Evolutionary conservation across 2,888 invertebrate species (phyloP).

Genomic region (Cheilosia impressa): DNA sequence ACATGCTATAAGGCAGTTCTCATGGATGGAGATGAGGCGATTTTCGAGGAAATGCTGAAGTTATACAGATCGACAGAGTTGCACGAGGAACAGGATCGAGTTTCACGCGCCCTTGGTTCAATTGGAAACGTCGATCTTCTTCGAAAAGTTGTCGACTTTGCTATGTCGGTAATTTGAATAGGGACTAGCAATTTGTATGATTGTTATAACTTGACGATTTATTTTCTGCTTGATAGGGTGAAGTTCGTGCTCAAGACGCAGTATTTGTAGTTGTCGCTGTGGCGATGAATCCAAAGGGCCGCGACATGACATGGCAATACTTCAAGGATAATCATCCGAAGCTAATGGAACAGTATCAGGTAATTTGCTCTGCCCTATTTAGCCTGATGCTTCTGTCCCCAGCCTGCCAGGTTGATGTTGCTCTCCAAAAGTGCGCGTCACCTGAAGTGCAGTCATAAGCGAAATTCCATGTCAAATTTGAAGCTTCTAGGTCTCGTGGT

Average conservation of each 20-base stretch:
- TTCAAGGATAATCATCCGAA: slow-evolving; percentile 93
- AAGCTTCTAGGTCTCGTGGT: neutral
- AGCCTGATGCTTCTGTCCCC: too few relatives aligned
- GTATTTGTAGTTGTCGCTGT: slow-evolving; percentile 95
- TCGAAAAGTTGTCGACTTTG: slow-evolving; percentile 90
- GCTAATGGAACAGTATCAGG: slow-evolving; percentile 91
- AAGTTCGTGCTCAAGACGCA: slow-evolving; percentile 96
- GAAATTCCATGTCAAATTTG: neutral
- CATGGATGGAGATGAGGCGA: slow-evolving; percentile 87
- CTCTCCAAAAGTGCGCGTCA: neutral
- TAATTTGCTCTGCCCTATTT: slow-evolving; percentile 77
- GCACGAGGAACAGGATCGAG: slow-evolving; percentile 96
- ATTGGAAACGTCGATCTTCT: slow-evolving; percentile 89
- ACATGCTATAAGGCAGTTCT: slow-evolving; percentile 94
- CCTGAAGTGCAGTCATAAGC: too few relatives aligned
- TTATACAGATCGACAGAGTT: slow-evolving; percentile 93
- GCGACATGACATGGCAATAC: slow-evolving; percentile 95
- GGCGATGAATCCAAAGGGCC: slow-evolving; percentile 91
- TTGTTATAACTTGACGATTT: neutral
- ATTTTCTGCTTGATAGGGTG: slow-evolving; percentile 86
- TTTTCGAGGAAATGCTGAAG: slow-evolving; percentile 91
- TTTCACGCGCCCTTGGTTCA: slow-evolving; percentile 93
- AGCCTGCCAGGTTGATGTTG: too few relatives aligned
- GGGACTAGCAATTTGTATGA: neutral
- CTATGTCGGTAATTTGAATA: slow-evolving; percentile 88